A percentile compares a stretch with the other conserved stretches of the same genome.
Evolutionary conservation across 2,888 invertebrate genomes (phyloP).

Genomic region (Subacronicta megacephala): DNA sequence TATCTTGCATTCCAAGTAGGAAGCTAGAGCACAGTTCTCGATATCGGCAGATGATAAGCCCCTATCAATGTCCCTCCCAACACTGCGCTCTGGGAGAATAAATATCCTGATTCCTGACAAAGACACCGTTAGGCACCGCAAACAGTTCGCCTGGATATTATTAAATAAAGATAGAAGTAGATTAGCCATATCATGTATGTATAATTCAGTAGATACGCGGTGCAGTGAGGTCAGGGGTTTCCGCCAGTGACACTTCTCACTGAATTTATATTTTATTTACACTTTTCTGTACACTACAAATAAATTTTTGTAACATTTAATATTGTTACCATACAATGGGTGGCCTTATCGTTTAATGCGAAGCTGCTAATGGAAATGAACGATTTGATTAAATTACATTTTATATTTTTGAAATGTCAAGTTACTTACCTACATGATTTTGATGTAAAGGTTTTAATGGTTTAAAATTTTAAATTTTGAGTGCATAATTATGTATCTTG

Average conservation of each 20-base stretch:
- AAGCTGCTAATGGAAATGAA: too few species aligned
- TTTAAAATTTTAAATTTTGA: not conserved
- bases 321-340: too few species aligned
- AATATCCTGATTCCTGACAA: conserved; percentile 35
- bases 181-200: conserved; percentile 33
- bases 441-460: too few species aligned
- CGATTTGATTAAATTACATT: too few species aligned
- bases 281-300: not conserved
- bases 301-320: too few species aligned
- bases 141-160: conserved; percentile 25
- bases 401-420: conserved; percentile 28
- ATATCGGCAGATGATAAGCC: conserved; percentile 16
- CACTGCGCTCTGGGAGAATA: conserved; percentile 17
- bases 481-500: conserved; percentile 22
- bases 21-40: not conserved
- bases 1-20: not conserved
- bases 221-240: conserved; percentile 32
- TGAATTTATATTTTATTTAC: conserved; percentile 15
- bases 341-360: too few species aligned
- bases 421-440: not conserved
- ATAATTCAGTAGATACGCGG: conserved; percentile 42
- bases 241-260: conserved; percentile 27
- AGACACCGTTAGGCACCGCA: conserved; percentile 23
- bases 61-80: conserved; percentile 31
- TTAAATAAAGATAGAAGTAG: conserved; percentile 29